phyloP scores from a whole-genome alignment of 2,888 invertebrate species.

The Machimus atricapillus region DNA sequence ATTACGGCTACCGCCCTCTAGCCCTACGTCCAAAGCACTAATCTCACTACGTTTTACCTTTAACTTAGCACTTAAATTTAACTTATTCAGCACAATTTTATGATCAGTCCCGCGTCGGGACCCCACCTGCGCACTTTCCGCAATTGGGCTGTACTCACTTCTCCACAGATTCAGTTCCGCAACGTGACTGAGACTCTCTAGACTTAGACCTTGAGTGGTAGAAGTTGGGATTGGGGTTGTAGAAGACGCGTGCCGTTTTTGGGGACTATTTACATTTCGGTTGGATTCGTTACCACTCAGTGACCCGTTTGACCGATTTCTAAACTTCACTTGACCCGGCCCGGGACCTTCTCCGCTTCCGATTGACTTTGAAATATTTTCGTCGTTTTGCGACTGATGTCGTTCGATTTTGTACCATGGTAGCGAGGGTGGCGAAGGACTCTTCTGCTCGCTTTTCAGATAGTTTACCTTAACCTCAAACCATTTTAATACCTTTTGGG shows the following conservation, averaged over 20 bases:
- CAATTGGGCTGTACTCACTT: background rate
- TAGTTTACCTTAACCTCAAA: constrained; percentile 40
- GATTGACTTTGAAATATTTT: constrained; percentile 47
- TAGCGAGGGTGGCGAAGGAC: constrained; percentile 28
- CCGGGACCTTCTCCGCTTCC: constrained; percentile 41
- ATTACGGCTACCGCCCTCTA: background rate
- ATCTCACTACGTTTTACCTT: constrained; percentile 32
- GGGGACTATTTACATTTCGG: background rate
- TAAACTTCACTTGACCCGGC: background rate
- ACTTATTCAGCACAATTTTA: background rate
- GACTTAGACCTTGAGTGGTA: background rate
- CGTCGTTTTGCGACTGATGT: constrained; percentile 44
- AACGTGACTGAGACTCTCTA: background rate
- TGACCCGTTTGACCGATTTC: constrained; percentile 12
- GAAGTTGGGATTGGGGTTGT: background rate
- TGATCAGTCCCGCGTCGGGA: background rate
- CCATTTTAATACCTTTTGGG: background rate
- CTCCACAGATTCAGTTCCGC: background rate
- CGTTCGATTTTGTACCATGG: constrained; percentile 51
- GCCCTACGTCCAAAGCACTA: background rate
- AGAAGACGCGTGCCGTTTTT: background rate
- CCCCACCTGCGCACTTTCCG: background rate
- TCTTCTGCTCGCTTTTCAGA: background rate
- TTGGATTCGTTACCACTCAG: background rate
- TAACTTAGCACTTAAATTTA: constrained; percentile 10